These are phyloP conservation scores for Gymnobelideus leadbeateri DNA, from an alignment of 2,113 vertebrate species.

Conservation along the genomic window DNA sequence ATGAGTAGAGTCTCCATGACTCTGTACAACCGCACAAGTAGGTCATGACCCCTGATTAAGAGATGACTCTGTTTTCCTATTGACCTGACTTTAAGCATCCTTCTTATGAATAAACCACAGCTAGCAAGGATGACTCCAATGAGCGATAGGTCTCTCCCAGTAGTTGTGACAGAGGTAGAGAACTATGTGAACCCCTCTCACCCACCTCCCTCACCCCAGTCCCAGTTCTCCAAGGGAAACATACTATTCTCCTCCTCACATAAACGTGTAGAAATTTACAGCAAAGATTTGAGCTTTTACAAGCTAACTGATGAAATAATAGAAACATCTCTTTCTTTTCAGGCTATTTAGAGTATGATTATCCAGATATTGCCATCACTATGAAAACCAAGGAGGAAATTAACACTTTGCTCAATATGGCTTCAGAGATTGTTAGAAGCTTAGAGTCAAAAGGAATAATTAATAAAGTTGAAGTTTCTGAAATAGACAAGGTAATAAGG, in stretches of 20 bases:
- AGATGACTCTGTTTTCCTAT: neutral
- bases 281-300: neutral
- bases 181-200: neutral
- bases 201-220: neutral
- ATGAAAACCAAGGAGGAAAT: slow-evolving; percentile 78
- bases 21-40: neutral
- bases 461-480: slow-evolving; percentile 60
- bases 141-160: neutral
- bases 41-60: neutral
- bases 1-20: neutral
- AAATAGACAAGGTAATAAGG: slow-evolving; percentile 70
- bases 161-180: neutral
- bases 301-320: slow-evolving; percentile 3
- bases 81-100: neutral
- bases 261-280: neutral
- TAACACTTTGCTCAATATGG: slow-evolving; percentile 72
- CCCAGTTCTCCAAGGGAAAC: neutral
- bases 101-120: neutral
- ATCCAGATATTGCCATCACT: slow-evolving; percentile 70
- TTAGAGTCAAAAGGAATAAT: slow-evolving; percentile 72
- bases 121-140: neutral
- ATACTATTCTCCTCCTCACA: neutral
- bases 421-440: slow-evolving; percentile 69
- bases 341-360: slow-evolving; percentile 78
- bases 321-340: slow-evolving; percentile 26